These are phyloP conservation scores for Wasmannia auropunctata DNA, from an alignment of 1,140 invertebrate genomes.

Conservation along the genomic window DNA sequence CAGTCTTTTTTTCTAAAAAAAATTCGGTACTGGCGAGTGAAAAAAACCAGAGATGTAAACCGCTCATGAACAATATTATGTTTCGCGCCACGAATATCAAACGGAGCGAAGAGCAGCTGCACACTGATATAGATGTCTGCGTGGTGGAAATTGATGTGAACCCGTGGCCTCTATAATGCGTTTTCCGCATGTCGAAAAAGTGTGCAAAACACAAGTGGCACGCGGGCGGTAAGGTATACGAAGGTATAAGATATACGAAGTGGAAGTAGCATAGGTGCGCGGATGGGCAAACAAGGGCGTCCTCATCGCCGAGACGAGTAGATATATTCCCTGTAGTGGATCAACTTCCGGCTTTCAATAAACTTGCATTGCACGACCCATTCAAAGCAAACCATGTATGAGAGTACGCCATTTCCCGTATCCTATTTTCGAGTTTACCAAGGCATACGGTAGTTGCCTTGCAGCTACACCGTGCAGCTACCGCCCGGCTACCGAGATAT, in stretches of 20 bases:
- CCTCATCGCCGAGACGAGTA: background rate
- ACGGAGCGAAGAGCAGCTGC: background rate
- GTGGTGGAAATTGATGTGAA: background rate
- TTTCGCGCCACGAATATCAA: conserved; percentile 8
- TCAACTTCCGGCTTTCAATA: conserved; percentile 67
- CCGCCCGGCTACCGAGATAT: background rate
- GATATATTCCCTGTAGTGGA: conserved; percentile 21
- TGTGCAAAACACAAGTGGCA: background rate
- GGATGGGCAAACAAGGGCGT: background rate
- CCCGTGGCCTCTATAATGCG: background rate
- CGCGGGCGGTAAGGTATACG: background rate
- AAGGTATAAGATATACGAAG: background rate
- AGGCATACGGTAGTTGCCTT: background rate
- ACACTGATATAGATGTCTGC: background rate
- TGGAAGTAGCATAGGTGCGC: background rate
- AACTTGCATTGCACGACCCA: conserved; percentile 58
- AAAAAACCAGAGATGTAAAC: conserved; percentile 14
- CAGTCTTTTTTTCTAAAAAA: background rate
- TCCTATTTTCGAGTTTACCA: conserved; percentile 51
- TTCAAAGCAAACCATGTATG: conserved; percentile 55
- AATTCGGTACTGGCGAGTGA: background rate
- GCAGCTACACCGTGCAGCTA: too few relatives aligned
- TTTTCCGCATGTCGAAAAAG: conserved; percentile 14
- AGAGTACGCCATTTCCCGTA: conserved; percentile 60
- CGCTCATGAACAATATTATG: background rate